These are phyloP conservation scores for Plusia festucae DNA, from an alignment of 2,888 invertebrate species.

Conservation along the genomic window DNA sequence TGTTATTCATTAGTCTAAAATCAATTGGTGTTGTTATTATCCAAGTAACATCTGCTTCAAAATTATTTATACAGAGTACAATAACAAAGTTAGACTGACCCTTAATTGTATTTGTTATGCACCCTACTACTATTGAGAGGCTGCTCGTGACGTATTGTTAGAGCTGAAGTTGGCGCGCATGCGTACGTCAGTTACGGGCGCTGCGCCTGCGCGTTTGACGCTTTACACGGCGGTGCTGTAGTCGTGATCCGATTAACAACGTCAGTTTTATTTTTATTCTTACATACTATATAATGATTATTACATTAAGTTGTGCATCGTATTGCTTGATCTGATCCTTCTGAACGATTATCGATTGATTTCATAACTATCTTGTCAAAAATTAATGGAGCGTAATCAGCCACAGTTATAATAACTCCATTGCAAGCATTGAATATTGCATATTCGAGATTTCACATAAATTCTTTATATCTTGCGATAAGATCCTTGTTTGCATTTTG, in stretches of 20 bases:
- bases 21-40: slow-evolving; percentile 1
- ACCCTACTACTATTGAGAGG: slow-evolving; percentile 62
- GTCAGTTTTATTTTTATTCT: slow-evolving; percentile 82
- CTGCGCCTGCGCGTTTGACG: slow-evolving; percentile 89
- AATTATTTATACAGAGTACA: slow-evolving; percentile 30
- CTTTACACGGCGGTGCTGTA: slow-evolving; percentile 88
- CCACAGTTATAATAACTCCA: slow-evolving; percentile 62
- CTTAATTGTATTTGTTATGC: slow-evolving; percentile 59
- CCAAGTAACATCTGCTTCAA: slow-evolving; percentile 37
- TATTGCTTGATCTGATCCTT: slow-evolving; percentile 76
- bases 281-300: slow-evolving; percentile 58
- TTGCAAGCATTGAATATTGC: slow-evolving; percentile 65
- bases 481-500: slow-evolving; percentile 34
- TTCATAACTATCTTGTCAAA: slow-evolving; percentile 28
- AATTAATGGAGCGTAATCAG: slow-evolving; percentile 52
- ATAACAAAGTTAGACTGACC: slow-evolving; percentile 35
- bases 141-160: slow-evolving; percentile 65
- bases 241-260: slow-evolving; percentile 89
- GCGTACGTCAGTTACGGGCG: slow-evolving; percentile 87
- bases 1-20: slow-evolving; percentile 2
- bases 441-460: slow-evolving; percentile 43
- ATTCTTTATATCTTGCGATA: slow-evolving; percentile 18
- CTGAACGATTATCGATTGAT: slow-evolving; percentile 43
- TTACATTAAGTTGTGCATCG: slow-evolving; percentile 56
- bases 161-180: slow-evolving; percentile 84